A percentile compares a stretch with the other conserved stretches of the same genome.
phyloP scores from a whole-genome alignment of 2,797 vertebrate species.

The Malurus leucopterus region DNA sequence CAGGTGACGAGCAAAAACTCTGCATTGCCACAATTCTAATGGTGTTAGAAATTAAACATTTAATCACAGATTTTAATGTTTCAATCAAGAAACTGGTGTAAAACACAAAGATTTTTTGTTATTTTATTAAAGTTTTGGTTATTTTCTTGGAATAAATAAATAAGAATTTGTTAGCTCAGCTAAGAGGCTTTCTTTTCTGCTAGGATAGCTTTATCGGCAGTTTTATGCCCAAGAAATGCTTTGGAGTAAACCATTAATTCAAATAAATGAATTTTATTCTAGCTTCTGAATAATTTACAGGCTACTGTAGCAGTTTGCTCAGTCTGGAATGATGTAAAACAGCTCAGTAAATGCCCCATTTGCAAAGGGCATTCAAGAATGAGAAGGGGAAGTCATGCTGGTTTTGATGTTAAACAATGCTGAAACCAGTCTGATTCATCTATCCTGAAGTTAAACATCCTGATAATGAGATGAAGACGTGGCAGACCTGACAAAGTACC shows the following conservation, averaged over 20 bases:
- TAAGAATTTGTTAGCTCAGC: neutral
- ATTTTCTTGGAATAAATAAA: neutral
- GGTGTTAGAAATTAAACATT: neutral
- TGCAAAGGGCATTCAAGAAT: neutral
- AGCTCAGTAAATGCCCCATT: neutral
- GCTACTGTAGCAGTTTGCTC: neutral
- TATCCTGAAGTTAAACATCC: neutral
- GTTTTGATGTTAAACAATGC: neutral
- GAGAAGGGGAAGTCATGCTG: neutral
- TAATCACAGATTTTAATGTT: neutral
- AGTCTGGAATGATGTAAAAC: neutral
- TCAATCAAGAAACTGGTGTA: neutral
- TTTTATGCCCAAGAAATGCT: neutral
- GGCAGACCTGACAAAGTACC: neutral
- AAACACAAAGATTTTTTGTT: neutral
- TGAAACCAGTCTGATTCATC: neutral
- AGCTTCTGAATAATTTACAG: neutral
- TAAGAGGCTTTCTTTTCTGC: neutral
- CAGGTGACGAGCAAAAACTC: neutral
- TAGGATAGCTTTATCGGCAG: neutral
- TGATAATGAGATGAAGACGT: neutral
- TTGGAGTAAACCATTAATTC: neutral
- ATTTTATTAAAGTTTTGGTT: too few species aligned
- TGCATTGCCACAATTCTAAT: neutral
- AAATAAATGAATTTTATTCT: neutral